These are phyloP conservation scores for Anastrepha obliqua DNA, from an alignment of 1,140 invertebrate genomes.

Conservation along the genomic window DNA sequence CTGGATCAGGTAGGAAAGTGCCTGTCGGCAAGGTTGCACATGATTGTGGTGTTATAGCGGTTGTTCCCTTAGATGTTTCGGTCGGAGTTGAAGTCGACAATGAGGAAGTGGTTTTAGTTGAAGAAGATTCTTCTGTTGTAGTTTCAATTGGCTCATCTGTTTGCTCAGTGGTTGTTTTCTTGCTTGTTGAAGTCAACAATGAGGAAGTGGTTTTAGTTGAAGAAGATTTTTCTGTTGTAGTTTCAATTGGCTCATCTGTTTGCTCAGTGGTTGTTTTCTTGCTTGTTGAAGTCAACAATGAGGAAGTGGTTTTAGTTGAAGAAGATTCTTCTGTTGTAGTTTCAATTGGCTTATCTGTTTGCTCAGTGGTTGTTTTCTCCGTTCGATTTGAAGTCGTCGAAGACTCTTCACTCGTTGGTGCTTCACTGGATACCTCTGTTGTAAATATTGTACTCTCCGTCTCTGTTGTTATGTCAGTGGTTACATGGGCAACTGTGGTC, in stretches of 20 bases:
- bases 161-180: neutral
- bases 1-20: constrained; percentile 52
- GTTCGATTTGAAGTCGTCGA: neutral
- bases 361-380: neutral
- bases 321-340: neutral
- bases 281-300: neutral
- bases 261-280: neutral
- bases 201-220: neutral
- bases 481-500: neutral
- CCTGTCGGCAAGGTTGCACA: constrained; percentile 8
- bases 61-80: neutral
- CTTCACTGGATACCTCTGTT: neutral
- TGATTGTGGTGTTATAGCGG: neutral
- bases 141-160: neutral
- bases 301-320: neutral
- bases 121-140: neutral
- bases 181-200: neutral
- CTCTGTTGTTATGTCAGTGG: neutral
- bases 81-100: neutral
- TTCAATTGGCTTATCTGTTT: neutral
- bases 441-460: neutral
- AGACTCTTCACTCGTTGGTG: neutral
- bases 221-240: neutral
- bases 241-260: neutral
- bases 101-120: neutral